Evolutionary conservation across 2,113 vertebrate species (phyloP).

Genomic region (Erinaceus europaeus): DNA sequence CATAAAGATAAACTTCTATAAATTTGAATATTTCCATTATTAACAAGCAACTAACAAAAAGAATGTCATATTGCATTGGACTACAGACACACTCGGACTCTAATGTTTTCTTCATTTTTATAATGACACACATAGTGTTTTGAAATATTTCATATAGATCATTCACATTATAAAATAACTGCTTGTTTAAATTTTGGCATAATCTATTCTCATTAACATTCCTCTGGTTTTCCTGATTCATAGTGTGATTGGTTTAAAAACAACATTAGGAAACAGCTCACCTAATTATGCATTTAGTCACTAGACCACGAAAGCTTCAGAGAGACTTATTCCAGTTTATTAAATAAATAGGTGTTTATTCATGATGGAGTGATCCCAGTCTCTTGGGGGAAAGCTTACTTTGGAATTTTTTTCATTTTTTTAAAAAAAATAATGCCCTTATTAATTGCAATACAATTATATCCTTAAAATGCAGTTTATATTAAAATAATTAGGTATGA

Average conservation of each 20-base stretch:
- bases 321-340: slow-evolving; percentile 29
- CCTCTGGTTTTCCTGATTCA: neutral
- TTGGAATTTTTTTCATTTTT: neutral
- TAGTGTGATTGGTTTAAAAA: neutral
- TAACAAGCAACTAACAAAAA: neutral
- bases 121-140: neutral
- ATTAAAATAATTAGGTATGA: neutral
- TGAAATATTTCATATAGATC: neutral
- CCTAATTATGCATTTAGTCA: slow-evolving; percentile 35
- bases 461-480: neutral
- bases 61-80: neutral
- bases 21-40: neutral
- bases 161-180: neutral
- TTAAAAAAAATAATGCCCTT: neutral
- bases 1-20: too few relatives aligned
- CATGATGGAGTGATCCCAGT: neutral
- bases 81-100: too few relatives aligned
- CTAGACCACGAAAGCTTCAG: neutral
- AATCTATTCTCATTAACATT: slow-evolving; percentile 18
- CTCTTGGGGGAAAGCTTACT: neutral
- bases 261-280: slow-evolving; percentile 25
- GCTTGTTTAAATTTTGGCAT: neutral
- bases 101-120: neutral
- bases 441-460: neutral
- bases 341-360: slow-evolving; percentile 30